Evolutionary conservation across 2,113 vertebrate genomes (phyloP).

Genomic region (Bucco capensis): DNA sequence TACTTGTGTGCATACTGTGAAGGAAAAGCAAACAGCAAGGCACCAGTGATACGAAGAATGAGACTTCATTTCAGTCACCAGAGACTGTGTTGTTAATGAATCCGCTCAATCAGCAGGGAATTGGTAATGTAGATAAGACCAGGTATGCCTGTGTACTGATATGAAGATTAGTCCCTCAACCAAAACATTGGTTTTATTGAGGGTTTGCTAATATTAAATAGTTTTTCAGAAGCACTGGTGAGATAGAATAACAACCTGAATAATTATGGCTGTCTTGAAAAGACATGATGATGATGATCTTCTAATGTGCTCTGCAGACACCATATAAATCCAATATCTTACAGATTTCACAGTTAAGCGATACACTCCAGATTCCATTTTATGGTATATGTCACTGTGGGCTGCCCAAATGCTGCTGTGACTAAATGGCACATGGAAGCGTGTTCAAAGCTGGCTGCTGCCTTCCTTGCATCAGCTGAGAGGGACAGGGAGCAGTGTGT

Average conservation of each 20-base stretch:
- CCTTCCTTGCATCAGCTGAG: fast-evolving
- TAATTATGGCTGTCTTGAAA: slow-evolving; percentile 27
- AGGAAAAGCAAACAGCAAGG: slow-evolving; percentile 61
- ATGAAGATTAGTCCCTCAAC: slow-evolving; percentile 39
- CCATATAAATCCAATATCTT: slow-evolving; percentile 15
- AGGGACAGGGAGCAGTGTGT: fast-evolving
- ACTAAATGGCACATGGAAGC: not conserved
- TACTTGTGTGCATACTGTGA: slow-evolving; percentile 67
- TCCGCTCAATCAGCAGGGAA: slow-evolving; percentile 50
- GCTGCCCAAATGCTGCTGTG: not conserved
- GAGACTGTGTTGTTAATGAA: slow-evolving; percentile 64
- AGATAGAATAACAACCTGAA: not conserved
- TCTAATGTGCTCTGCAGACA: slow-evolving; percentile 44
- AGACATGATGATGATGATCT: not conserved
- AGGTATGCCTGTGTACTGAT: slow-evolving; percentile 43
- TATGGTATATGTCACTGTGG: not conserved
- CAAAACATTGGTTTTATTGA: slow-evolving; percentile 39
- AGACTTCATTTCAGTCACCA: slow-evolving; percentile 61
- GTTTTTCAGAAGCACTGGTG: not conserved
- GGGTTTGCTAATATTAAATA: slow-evolving; percentile 23
- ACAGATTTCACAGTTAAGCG: not conserved
- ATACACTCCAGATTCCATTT: not conserved
- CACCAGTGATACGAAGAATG: slow-evolving; percentile 47
- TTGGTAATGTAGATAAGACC: slow-evolving; percentile 43
- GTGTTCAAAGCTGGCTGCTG: not conserved